phyloP scores from a whole-genome alignment of 2,888 invertebrate genomes.

The Trisateles emortualis region DNA sequence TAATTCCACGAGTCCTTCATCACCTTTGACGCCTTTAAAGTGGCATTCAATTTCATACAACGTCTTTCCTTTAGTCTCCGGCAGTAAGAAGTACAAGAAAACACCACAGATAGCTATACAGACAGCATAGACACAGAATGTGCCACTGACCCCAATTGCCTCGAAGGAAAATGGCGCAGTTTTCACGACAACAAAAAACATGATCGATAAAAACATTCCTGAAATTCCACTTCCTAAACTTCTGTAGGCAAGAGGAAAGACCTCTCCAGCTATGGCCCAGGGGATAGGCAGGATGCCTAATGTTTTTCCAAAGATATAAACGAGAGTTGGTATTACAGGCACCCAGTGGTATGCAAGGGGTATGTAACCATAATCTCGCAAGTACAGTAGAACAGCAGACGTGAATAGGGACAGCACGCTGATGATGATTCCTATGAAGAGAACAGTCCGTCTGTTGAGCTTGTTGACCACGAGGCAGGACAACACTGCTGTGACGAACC shows the following conservation, averaged over 20 bases:
- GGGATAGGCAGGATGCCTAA: conserved; percentile 89
- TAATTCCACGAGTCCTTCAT: conserved; percentile 33
- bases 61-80: conserved; percentile 90
- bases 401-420: conserved; percentile 86
- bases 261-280: conserved; percentile 91
- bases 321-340: conserved; percentile 81
- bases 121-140: conserved; percentile 87
- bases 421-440: conserved; percentile 87
- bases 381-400: conserved; percentile 76
- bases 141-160: conserved; percentile 84
- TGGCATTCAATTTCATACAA: conserved; percentile 89
- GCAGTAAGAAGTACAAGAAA: conserved; percentile 87
- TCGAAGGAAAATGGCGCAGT: conserved; percentile 86
- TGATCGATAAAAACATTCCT: conserved; percentile 87
- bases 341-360: conserved; percentile 72
- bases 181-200: conserved; percentile 90
- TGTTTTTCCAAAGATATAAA: conserved; percentile 86
- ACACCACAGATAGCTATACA: conserved; percentile 85
- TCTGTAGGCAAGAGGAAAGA: conserved; percentile 88
- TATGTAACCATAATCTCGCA: conserved; percentile 69
- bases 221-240: conserved; percentile 89
- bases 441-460: conserved; percentile 87
- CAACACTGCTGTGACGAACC: conserved; percentile 87
- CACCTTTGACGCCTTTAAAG: conserved; percentile 70
- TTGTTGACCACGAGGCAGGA: conserved; percentile 88